These are phyloP conservation scores for Xanthostigma xanthostigma DNA, from an alignment of 2,888 invertebrate genomes.

Conservation along the genomic window DNA sequence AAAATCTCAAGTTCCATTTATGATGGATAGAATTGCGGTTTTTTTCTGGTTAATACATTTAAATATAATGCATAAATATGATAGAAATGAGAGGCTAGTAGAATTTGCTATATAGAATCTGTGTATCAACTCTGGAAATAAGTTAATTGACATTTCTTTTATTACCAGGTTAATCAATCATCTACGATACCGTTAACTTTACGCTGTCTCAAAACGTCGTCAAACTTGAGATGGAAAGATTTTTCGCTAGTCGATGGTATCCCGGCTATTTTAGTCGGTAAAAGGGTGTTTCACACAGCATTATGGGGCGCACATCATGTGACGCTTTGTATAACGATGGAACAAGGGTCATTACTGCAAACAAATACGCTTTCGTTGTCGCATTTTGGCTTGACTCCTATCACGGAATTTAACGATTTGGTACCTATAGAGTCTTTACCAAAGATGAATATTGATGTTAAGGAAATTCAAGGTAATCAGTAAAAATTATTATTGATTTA, in stretches of 20 bases:
- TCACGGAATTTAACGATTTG: slow-evolving; percentile 68
- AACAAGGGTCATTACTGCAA: slow-evolving; percentile 45
- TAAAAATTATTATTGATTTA: background rate
- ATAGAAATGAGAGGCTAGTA: too few species aligned
- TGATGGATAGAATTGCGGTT: too few species aligned
- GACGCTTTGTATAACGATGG: slow-evolving; percentile 47
- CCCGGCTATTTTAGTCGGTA: slow-evolving; percentile 37
- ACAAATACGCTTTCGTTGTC: slow-evolving; percentile 31
- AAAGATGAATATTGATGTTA: slow-evolving; percentile 36
- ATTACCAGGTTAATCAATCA: slow-evolving; percentile 48
- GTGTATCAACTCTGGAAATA: background rate
- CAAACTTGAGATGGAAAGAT: slow-evolving; percentile 59
- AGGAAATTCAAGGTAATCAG: slow-evolving; percentile 47
- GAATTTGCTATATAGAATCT: too few species aligned
- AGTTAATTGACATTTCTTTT: background rate
- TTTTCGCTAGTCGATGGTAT: slow-evolving; percentile 43
- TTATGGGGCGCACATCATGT: slow-evolving; percentile 59
- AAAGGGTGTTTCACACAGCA: slow-evolving; percentile 60
- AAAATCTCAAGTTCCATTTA: too few species aligned
- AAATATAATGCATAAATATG: too few species aligned
- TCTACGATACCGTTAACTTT: slow-evolving; percentile 50
- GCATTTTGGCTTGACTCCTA: slow-evolving; percentile 51
- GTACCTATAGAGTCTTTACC: slow-evolving; percentile 53
- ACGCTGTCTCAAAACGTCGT: slow-evolving; percentile 53
- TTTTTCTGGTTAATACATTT: too few species aligned